A percentile compares a stretch with the other conserved stretches of the same genome.
Conservation (phyloP, 2,797 vertebrate genomes). For the Hydrophis major region DNA sequence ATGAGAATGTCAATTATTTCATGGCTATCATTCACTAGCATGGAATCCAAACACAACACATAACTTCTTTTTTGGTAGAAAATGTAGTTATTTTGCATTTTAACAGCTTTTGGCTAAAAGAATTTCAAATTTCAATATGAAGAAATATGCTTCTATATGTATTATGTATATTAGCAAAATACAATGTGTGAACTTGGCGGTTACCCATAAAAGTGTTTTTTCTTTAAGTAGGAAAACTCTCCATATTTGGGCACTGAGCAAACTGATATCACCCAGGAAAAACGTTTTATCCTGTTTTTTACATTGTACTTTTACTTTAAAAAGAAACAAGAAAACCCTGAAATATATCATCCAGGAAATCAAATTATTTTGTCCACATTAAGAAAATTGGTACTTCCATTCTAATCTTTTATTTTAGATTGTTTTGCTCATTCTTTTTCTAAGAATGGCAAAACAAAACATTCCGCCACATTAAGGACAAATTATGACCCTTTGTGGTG, state of each 20-base stretch:
- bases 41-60: neutral
- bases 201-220: neutral
- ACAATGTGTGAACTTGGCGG: neutral
- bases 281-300: neutral
- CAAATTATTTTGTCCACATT: neutral
- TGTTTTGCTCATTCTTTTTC: neutral
- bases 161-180: neutral
- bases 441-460: neutral
- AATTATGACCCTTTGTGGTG: accelerated
- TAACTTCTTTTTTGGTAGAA: neutral
- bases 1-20: neutral
- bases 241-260: neutral
- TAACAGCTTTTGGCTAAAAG: neutral
- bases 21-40: neutral
- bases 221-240: neutral
- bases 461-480: neutral
- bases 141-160: neutral
- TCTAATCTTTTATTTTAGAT: neutral
- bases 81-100: neutral
- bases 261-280: neutral
- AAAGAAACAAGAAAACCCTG: neutral
- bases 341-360: neutral
- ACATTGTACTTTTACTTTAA: neutral
- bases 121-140: neutral
- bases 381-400: neutral